Evolutionary conservation across 1,140 invertebrate species (phyloP), one percentile per base, ranked within the genome.

Genomic region (Hylaeus anthracinus): DNA sequence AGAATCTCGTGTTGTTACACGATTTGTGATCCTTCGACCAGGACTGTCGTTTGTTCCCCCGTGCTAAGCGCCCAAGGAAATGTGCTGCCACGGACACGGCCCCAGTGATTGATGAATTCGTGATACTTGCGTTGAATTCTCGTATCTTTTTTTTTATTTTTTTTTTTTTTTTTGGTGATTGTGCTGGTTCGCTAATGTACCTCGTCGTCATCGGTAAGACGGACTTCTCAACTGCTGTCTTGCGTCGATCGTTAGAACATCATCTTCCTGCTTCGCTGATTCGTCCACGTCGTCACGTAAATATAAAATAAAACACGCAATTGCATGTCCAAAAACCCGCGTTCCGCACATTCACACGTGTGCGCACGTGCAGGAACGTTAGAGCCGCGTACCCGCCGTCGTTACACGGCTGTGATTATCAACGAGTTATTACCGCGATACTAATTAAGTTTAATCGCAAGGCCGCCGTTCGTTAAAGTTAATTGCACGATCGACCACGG

Each of bases 391-490:
- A 70, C 72, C 45, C 77, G 63, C 70, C 60, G 72, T 67, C 63
- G 64, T 39, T 83, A 77, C 72, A 79, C 81, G 61, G 84, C 78
- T 86, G 86, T 89, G 90, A 91, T 91, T 91, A 92, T 92, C 90
- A 90, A 91, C 90, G 91, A 92, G 91, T 92, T 92, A 92, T 92
- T 92, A 90, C 88, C 88, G 89, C 85, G 86, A 89, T 91, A 88
- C 87, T 93, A 92, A 93, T 92, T 92, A 92, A 90, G 88, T 90
- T 90, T 91, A 92, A 91, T 92, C 89, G 91, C 92, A 90, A 92
- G 91, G 90, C 90, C 91, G 91, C 81, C 87, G 90, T 93, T 93
- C 90, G 91, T 93, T 93, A 91, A 92, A 92, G 90, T 92, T 92
- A 92, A 93, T 92, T 91, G 89, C 88, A 88, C 88, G 88, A 87